These are phyloP conservation scores for Pollenia angustigena DNA, from an alignment of 2,888 invertebrate species.

Conservation along the genomic window DNA sequence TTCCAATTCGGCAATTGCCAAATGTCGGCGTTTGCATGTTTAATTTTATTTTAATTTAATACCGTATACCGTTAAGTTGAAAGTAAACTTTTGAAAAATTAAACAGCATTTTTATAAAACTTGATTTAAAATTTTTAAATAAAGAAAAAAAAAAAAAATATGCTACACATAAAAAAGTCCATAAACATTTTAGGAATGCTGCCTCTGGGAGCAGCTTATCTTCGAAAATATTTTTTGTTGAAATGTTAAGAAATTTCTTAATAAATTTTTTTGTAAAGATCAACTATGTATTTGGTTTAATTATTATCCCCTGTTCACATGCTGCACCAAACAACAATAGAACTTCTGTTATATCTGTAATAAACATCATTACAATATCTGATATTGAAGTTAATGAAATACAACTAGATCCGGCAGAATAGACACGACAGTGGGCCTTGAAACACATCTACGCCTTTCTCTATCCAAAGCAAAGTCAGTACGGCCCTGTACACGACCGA, in stretches of 20 bases:
- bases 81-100: constrained; percentile 10
- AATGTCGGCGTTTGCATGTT: not conserved
- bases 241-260: too few species aligned
- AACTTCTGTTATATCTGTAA: not conserved
- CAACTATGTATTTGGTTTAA: too few species aligned
- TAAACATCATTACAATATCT: not conserved
- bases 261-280: too few species aligned
- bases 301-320: not conserved
- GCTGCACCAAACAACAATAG: not conserved
- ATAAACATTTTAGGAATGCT: too few species aligned
- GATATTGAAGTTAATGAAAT: not conserved
- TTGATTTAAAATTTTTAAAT: not conserved
- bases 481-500: constrained; percentile 56
- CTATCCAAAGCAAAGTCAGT: constrained; percentile 47
- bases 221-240: too few species aligned
- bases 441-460: constrained; percentile 34
- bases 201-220: too few species aligned
- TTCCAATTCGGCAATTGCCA: not conserved
- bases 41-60: not conserved
- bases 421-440: constrained; percentile 42
- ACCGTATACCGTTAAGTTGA: constrained; percentile 13
- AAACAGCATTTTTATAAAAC: constrained; percentile 26
- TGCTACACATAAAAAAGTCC: not conserved
- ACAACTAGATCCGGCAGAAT: constrained; percentile 22
- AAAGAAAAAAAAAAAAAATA: not conserved